phyloP scores from a whole-genome alignment of 2,113 vertebrate species.

The Bolborhynchus lineola region DNA sequence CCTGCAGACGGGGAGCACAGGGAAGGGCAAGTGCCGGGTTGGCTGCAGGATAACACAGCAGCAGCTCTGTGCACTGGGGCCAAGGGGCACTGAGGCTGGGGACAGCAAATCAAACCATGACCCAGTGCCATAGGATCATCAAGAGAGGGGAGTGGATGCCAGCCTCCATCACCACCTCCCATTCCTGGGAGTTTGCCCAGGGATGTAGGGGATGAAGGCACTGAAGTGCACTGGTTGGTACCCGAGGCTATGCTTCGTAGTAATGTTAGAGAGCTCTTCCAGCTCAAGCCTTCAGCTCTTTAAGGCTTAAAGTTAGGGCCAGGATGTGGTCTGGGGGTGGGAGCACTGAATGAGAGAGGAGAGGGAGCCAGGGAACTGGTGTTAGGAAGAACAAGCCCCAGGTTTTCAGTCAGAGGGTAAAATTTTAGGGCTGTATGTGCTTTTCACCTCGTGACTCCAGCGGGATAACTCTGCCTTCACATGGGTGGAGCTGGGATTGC shows the following conservation, averaged over 20 bases:
- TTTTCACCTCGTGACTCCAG: background rate
- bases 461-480: conserved; percentile 35
- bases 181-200: background rate
- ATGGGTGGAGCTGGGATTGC: conserved; percentile 49
- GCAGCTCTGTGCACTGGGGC: background rate
- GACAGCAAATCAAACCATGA: background rate
- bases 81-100: background rate
- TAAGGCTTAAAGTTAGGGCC: background rate
- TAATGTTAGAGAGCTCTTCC: background rate
- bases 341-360: background rate
- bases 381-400: background rate
- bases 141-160: background rate
- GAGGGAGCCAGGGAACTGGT: background rate
- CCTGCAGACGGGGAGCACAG: background rate
- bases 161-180: background rate
- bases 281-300: background rate
- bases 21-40: background rate
- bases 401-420: background rate
- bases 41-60: background rate
- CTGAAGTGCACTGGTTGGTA: rapidly evolving
- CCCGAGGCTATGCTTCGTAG: background rate
- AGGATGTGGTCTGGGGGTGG: background rate
- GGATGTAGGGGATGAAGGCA: background rate
- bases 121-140: background rate
- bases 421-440: background rate